These are phyloP conservation scores for Peromyscus aztecus DNA, from an alignment of 2,797 vertebrate species.

Conservation along the genomic window DNA sequence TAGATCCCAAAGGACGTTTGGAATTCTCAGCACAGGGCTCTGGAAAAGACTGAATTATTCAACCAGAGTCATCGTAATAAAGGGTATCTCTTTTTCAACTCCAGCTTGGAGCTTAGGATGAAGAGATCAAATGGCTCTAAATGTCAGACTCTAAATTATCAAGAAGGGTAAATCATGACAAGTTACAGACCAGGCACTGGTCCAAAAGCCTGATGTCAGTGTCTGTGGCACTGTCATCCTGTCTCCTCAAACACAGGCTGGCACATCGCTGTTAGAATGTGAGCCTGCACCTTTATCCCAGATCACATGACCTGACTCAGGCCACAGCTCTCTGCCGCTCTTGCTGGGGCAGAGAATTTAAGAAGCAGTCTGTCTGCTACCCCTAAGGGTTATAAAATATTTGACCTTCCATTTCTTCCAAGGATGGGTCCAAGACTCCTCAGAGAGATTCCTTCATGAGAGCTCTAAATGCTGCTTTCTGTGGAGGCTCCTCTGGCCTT, in stretches of 20 bases:
- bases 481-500: background rate
- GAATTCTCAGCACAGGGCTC: background rate
- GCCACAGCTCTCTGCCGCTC: too few relatives aligned
- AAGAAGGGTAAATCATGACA: background rate
- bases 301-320: background rate
- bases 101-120: background rate
- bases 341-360: background rate
- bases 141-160: slow-evolving; percentile 17
- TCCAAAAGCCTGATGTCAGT: background rate
- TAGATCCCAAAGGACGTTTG: background rate
- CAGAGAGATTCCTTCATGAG: background rate
- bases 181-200: background rate
- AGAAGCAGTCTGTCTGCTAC: background rate
- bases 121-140: background rate
- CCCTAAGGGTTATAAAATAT: background rate
- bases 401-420: background rate
- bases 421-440: too few relatives aligned
- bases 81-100: background rate
- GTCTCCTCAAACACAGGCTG: background rate
- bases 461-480: background rate
- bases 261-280: background rate
- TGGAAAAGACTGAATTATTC: background rate
- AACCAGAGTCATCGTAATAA: background rate
- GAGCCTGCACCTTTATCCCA: background rate
- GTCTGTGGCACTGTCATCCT: background rate